Percentiles rank a stretch among this genome's conserved stretches.
Evolutionary conservation across 1,140 invertebrate species (phyloP).

Genomic region (Drosophila neocordata): DNA sequence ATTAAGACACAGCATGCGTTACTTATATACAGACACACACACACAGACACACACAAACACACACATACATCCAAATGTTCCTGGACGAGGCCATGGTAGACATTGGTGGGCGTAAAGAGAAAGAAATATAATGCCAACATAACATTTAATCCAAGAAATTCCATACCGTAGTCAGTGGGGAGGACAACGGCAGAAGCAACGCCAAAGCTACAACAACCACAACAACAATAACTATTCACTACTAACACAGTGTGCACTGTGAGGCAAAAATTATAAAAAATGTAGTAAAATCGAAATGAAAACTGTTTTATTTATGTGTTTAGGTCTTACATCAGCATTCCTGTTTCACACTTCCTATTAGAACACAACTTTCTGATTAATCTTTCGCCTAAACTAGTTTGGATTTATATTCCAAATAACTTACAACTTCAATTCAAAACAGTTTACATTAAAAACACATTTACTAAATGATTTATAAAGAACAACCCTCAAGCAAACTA

Average conservation of each 20-base stretch:
- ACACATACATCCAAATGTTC: neutral
- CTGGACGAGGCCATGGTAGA: constrained; percentile 22
- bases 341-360: too few species aligned
- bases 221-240: constrained; percentile 18
- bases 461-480: too few species aligned
- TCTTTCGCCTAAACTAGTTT: too few species aligned
- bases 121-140: constrained; percentile 82
- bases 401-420: too few species aligned
- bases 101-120: constrained; percentile 67
- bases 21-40: constrained; percentile 39
- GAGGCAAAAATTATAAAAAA: constrained; percentile 46
- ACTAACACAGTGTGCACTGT: constrained; percentile 45
- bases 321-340: too few species aligned
- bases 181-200: constrained; percentile 19
- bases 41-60: constrained; percentile 15
- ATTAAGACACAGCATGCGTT: constrained; percentile 76
- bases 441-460: too few species aligned
- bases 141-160: constrained; percentile 81
- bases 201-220: constrained; percentile 11
- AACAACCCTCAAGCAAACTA: too few species aligned
- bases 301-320: too few species aligned
- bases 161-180: constrained; percentile 65
- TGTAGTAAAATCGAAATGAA: too few species aligned
- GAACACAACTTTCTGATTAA: too few species aligned
- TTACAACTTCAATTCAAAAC: too few species aligned